Conservation (phyloP, 2,113 vertebrate genomes). For the Columbina picui region DNA sequence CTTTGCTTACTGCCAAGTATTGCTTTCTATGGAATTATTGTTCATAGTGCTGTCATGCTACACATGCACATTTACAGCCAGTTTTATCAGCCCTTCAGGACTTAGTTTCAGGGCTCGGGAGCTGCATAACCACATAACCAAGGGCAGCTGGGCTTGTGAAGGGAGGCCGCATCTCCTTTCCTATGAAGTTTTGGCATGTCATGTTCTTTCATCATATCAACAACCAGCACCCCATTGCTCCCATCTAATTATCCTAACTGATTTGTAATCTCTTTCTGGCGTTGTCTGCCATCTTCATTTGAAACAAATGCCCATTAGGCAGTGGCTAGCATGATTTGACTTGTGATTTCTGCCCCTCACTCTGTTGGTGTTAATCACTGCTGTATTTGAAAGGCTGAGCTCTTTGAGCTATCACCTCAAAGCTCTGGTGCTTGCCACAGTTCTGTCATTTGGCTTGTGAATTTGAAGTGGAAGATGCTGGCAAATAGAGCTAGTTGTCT, state of each 20-base stretch:
- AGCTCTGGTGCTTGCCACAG: neutral
- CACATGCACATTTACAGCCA: neutral
- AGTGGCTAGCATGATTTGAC: neutral
- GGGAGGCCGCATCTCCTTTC: neutral
- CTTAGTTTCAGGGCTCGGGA: neutral
- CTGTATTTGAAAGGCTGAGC: neutral
- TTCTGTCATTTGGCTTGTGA: neutral
- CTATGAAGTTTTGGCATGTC: neutral
- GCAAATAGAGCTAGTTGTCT: neutral
- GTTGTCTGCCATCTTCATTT: neutral
- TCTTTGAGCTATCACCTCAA: neutral
- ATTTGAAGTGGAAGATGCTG: neutral
- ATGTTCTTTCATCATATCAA: neutral
- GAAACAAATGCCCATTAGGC: neutral
- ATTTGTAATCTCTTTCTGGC: neutral
- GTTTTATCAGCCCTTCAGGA: neutral
- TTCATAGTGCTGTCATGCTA: neutral
- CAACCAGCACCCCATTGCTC: neutral
- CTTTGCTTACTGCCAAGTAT: neutral
- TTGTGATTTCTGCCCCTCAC: neutral
- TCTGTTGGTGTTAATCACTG: neutral
- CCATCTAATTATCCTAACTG: neutral
- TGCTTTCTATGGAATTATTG: constrained; percentile 1
- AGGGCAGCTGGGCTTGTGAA: neutral
- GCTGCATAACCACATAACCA: constrained; percentile 1